Base-by-base conservation (phyloP, 2,888 invertebrate genomes). In the Dynastes tityus region DNA sequence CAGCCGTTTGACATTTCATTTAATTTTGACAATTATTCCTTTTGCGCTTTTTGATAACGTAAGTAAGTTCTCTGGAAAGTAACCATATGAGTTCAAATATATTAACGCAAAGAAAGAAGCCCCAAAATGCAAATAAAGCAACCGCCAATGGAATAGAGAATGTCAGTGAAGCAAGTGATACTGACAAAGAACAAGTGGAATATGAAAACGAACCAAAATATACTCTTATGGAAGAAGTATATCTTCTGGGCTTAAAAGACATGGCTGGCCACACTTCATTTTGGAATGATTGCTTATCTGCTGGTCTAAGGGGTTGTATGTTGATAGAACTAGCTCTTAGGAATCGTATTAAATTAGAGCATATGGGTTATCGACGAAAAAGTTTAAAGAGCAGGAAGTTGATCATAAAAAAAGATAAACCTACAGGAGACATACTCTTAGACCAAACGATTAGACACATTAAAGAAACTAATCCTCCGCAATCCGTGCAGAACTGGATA, bases 261-360 rank as follows among this genome's bases (percentile, higher is more conserved):
- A 96, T 98, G 92, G 99, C 99, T 94, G 98, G 97, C 82, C 97
- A 97, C 91, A 97, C 97, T 87, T 98, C 98, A 76, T 98, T 98
- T 90, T 98, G 98, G 98, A 98, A 98, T 90, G 98, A 98, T 90
- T 98, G 97, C 90, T 98, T 98, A 92, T 98, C 98, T 84, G 97
- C 97, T 85, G 98, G 98, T 55, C 91, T 98, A 81, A 93, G 98
- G 85, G 98, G 98, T 80, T 98, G 98, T 88, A 98, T 98, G 87
- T 91, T 98, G 84, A 96, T 98, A 83, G 98, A 98, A 89, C 91
- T 98, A 84, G 96, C 96, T 11, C 90, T 98, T 79, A 92, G 98
- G 83, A 97, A 97, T 67, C 94, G 98, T 80, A 93, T 98, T 80
- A 97, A 97, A 90, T 90, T 98, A 84, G 98, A 98, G 89, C 95